Evolutionary conservation across 2,113 vertebrate species (phyloP), one percentile per base, ranked within the genome.

Genomic region (Eulemur macaco): DNA sequence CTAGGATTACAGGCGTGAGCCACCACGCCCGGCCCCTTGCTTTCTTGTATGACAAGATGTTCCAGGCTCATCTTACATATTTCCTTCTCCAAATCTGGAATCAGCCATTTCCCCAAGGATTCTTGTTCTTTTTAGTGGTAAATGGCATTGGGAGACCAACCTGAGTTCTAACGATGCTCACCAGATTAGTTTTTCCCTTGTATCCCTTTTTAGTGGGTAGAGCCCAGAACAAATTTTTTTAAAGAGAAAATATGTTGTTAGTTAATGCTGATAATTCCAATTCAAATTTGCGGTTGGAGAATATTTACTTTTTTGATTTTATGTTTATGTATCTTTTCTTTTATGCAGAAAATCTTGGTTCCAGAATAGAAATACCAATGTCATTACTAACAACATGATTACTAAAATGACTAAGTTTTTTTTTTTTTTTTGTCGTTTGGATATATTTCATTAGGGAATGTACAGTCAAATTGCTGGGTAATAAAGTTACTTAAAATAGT

Each of bases 401-500:
- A 69, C 27, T 88, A 78, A 91, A 83, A 60, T 60, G 58, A 56
- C 10, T 60, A 95, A 69, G 50, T 66, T 39, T 91, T 96, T 54
- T n/a, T 17, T 50, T 74, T 50, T 58, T 78, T 47, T 45, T 74
- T 34, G 3, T 27, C 13, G 29, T 81, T 90, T 96, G 74, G 15
- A 39, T 86, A 69, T 29, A n/a, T 81, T 80, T 20, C 7, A 50
- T 69, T 88, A 95, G 23, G 31, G 34, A 84, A 85, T 85, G 7
- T 80, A 58, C 0, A 71, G n/a, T 66, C 76, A 90, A 58, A 68
- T 93, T 95, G 37, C 73, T 93, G 1, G 47, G 25, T 54, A 17
- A 86, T 92, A 86, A 89, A 94, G 18, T 87, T 80, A 34, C 81
- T 96, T 92, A 71, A 81, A 94, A 50, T 91, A 94, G 89, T 78